Evolutionary conservation across 2,888 invertebrate species (phyloP).

Genomic region (Drosophila atroscutellata): DNA sequence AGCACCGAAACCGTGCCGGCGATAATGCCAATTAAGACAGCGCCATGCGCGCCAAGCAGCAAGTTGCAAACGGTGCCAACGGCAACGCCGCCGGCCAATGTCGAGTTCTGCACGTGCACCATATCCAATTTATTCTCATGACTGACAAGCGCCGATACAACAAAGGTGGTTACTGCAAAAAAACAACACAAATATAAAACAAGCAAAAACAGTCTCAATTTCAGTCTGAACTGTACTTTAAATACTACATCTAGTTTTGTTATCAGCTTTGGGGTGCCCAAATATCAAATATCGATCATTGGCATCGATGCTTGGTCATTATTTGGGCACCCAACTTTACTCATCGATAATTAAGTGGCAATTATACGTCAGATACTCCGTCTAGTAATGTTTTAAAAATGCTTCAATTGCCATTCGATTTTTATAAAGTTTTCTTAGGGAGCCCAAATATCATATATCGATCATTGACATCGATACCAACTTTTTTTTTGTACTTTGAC

Average conservation of each 20-base stretch:
- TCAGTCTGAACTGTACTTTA: not conserved
- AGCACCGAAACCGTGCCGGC: constrained; percentile 92
- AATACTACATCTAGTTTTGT: not conserved
- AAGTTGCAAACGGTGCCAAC: constrained; percentile 94
- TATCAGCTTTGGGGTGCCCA: not conserved
- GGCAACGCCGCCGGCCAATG: constrained; percentile 96
- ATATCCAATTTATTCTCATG: constrained; percentile 92
- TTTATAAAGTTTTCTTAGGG: too few species aligned
- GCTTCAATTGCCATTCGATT: too few species aligned
- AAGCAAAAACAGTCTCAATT: not conserved
- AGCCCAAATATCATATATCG: too few species aligned
- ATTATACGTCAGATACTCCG: not conserved
- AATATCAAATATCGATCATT: not conserved
- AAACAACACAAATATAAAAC: constrained; percentile 1
- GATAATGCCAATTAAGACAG: constrained; percentile 91
- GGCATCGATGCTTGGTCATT: not conserved
- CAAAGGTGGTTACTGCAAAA: constrained; percentile 90
- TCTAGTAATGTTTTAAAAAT: not conserved
- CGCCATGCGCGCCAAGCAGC: constrained; percentile 93
- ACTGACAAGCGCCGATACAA: constrained; percentile 91
- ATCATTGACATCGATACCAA: too few species aligned
- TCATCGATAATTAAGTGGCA: not conserved
- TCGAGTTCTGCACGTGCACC: constrained; percentile 97
- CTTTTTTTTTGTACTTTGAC: too few species aligned
- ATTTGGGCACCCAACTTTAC: not conserved